These are phyloP conservation scores for Papilio demoleus DNA, from an alignment of 2,888 invertebrate genomes.

Conservation along the genomic window DNA sequence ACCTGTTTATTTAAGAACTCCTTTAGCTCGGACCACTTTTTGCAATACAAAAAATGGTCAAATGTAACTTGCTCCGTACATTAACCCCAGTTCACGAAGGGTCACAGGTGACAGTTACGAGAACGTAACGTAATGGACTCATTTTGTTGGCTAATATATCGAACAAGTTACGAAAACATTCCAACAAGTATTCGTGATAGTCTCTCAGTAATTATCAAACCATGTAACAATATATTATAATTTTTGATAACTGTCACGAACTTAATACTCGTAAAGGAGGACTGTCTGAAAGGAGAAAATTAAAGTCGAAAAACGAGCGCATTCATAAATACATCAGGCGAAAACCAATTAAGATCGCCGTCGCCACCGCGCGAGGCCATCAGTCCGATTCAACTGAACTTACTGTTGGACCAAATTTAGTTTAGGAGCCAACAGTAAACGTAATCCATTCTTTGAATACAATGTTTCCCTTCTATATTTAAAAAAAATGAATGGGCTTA, in stretches of 20 bases:
- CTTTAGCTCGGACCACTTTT: background rate
- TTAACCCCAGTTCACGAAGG: conserved; percentile 21
- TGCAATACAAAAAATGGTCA: conserved; percentile 8
- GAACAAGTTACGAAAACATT: too few species aligned
- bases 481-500: too few species aligned
- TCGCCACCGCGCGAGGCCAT: conserved; percentile 58
- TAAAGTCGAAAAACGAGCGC: conserved; percentile 43
- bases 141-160: too few species aligned
- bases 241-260: conserved; percentile 39
- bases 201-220: conserved; percentile 39
- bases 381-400: conserved; percentile 63
- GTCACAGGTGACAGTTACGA: too few species aligned
- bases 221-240: conserved; percentile 39
- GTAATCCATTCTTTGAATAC: too few species aligned
- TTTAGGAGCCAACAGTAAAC: conserved; percentile 49
- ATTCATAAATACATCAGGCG: conserved; percentile 55
- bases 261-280: conserved; percentile 39
- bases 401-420: conserved; percentile 55
- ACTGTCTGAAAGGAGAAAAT: conserved; percentile 41
- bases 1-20: conserved; percentile 19
- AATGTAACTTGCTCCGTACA: conserved; percentile 21
- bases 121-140: too few species aligned
- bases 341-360: conserved; percentile 66
- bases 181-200: conserved; percentile 2
- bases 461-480: too few species aligned